Percentiles rank a stretch among this genome's conserved stretches.
Evolutionary conservation across 2,888 invertebrate genomes (phyloP).

Genomic region (Tenthredo amoena): DNA sequence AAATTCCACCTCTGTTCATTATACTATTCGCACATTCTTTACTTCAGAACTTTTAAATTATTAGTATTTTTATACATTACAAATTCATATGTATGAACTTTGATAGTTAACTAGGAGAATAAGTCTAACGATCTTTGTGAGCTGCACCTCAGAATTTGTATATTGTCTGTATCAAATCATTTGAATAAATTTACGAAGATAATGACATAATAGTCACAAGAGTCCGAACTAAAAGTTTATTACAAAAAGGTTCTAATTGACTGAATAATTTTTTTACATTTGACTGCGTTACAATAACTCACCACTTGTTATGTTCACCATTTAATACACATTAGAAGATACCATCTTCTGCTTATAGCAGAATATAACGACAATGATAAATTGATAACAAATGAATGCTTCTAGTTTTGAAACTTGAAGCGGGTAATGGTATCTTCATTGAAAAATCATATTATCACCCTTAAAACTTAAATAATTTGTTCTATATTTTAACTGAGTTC

Average conservation of each 20-base stretch:
- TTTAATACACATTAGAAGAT: conserved; percentile 3
- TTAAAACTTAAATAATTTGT: conserved; percentile 25
- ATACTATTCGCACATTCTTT: background rate
- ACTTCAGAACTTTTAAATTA: background rate
- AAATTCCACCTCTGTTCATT: conserved; percentile 9
- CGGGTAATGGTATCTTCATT: conserved; percentile 39
- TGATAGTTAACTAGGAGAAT: background rate
- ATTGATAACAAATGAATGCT: background rate
- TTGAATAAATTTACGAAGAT: background rate
- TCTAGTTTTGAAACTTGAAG: background rate
- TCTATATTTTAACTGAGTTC: conserved; percentile 33
- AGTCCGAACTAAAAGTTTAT: background rate
- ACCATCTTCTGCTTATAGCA: conserved; percentile 26
- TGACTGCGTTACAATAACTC: conserved; percentile 22
- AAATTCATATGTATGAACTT: background rate
- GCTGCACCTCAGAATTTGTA: background rate
- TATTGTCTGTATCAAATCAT: conserved; percentile 1
- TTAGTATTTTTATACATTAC: background rate
- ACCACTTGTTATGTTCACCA: conserved; percentile 31
- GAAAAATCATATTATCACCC: conserved; percentile 33
- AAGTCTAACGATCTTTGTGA: background rate
- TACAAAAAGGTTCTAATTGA: background rate
- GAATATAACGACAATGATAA: background rate
- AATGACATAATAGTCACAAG: background rate
- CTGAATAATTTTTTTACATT: conserved; percentile 28